These are phyloP conservation scores for Pipistrellus nathusii DNA, from an alignment of 2,797 vertebrate species.

Conservation along the genomic window DNA sequence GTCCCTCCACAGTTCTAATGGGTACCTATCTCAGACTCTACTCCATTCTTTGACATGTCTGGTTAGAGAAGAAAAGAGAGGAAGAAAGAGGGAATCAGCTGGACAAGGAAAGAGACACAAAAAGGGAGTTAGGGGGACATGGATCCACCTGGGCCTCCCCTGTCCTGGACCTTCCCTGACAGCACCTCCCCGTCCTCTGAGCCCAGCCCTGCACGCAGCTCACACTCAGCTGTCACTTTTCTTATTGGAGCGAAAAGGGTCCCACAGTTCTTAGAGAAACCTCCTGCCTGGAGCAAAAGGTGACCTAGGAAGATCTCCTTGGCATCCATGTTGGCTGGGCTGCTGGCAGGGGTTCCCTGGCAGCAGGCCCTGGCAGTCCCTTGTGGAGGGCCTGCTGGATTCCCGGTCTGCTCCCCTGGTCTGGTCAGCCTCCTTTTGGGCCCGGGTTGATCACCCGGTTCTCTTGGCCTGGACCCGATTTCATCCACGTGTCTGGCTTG, in stretches of 20 bases:
- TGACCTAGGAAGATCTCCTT: background rate
- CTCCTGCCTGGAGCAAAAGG: background rate
- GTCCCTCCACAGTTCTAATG: background rate
- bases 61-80: background rate
- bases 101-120: background rate
- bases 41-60: background rate
- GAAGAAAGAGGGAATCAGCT: background rate
- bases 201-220: background rate
- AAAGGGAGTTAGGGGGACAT: background rate
- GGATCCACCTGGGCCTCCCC: fast-evolving
- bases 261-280: background rate
- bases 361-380: background rate
- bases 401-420: background rate
- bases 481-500: background rate
- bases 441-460: background rate
- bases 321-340: background rate
- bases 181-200: background rate
- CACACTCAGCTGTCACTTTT: background rate
- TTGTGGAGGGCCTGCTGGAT: background rate
- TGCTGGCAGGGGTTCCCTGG: background rate
- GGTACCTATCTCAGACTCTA: background rate
- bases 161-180: background rate
- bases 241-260: background rate
- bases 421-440: background rate
- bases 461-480: background rate